Conservation (phyloP, 2,113 vertebrate species). For the Neofelis nebulosa region DNA sequence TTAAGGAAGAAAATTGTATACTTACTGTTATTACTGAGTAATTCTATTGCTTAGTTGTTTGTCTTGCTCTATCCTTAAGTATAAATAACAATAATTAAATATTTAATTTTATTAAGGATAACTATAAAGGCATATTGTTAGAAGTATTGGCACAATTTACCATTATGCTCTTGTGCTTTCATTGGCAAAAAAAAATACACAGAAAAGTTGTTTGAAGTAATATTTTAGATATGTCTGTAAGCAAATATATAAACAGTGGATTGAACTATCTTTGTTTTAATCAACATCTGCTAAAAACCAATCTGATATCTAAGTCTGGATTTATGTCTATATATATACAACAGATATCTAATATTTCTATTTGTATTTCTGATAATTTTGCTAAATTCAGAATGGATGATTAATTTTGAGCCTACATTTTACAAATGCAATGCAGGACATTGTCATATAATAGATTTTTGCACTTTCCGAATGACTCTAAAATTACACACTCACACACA, state of each 20-base stretch:
- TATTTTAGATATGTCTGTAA: neutral
- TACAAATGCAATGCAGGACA: neutral
- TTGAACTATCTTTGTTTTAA: neutral
- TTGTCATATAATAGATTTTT: neutral
- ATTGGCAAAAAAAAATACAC: neutral
- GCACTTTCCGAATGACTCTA: neutral
- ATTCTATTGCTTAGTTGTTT: neutral
- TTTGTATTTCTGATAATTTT: neutral
- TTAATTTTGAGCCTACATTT: neutral
- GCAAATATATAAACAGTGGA: neutral
- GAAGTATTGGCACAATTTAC: neutral
- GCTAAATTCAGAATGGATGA: neutral
- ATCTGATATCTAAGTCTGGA: neutral
- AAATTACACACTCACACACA: neutral
- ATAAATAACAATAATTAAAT: neutral
- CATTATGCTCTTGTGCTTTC: neutral
- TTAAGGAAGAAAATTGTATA: neutral
- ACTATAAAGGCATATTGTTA: neutral
- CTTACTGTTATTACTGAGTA: neutral
- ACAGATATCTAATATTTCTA: neutral
- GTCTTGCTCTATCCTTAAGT: neutral
- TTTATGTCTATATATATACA: neutral
- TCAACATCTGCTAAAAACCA: neutral
- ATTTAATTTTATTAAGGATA: neutral
- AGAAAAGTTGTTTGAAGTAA: neutral